phyloP scores from a whole-genome alignment of 2,888 invertebrate species.

The Hydroisotoma schaefferi region DNA sequence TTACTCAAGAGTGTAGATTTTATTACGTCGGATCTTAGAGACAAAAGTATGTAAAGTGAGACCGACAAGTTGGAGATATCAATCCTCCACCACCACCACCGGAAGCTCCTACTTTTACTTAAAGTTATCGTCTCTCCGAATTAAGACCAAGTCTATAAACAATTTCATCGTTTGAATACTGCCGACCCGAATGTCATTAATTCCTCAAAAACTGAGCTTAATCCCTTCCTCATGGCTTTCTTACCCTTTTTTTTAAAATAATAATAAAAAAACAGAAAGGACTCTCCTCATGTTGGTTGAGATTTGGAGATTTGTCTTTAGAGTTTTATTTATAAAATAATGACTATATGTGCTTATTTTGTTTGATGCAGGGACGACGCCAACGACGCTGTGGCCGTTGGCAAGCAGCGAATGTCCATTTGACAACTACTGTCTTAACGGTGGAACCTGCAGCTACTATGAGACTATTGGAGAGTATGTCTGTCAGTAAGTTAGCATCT shows the following conservation, averaged over 20 bases:
- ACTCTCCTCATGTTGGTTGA: background rate
- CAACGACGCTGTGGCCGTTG: conserved; percentile 59
- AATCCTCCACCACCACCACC: background rate
- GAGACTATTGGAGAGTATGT: conserved; percentile 72
- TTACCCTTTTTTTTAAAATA: too few species aligned
- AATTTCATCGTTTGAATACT: too few species aligned
- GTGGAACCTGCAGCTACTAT: conserved; percentile 79
- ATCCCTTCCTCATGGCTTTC: too few species aligned
- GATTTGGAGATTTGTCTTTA: background rate
- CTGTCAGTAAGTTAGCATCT: conserved; percentile 72
- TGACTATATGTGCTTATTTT: conserved; percentile 8
- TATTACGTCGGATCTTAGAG: background rate
- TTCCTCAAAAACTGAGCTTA: too few species aligned
- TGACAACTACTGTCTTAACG: conserved; percentile 77
- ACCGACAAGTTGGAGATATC: background rate
- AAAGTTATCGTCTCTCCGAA: too few species aligned
- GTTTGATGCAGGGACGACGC: conserved; percentile 51
- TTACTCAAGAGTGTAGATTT: conserved; percentile 20
- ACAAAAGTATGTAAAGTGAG: background rate
- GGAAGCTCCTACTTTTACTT: too few species aligned
- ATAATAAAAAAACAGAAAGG: background rate
- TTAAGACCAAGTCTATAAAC: too few species aligned
- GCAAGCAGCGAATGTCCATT: conserved; percentile 65
- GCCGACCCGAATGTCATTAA: too few species aligned
- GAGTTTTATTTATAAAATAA: conserved; percentile 6